Evolutionary conservation across 2,888 invertebrate genomes (phyloP), one percentile per base, ranked within the genome.

Genomic region (Cepaea hortensis): DNA sequence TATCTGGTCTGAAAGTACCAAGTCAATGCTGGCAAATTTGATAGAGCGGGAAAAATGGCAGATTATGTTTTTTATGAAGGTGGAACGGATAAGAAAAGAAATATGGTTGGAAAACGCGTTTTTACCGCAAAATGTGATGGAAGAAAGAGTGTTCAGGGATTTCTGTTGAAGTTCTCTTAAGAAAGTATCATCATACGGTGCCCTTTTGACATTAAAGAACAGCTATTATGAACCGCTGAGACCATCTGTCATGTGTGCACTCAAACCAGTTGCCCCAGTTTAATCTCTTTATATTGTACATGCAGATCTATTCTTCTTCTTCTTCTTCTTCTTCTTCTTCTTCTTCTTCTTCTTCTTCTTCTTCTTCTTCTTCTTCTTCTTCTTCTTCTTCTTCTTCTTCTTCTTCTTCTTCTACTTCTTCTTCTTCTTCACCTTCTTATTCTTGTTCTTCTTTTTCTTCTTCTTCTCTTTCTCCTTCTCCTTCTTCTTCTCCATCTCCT

Each of bases 1-100:
- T 79, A 79, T 79, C 61, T 55, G 18, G n/a, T 13, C 23, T 79
- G 77, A 79, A 79, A 23, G 77, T 55, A 79, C 61, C 77, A 79
- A 61, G 77, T 75, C 23, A 23, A 61, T 15, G 11, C 55, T 79
- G 77, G 77, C 48, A 79, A 61, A 79, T 79, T 79, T 55, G 48
- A 48, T 75, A 75, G 13, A 15, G 46, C 7, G 75, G 48, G 7
- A 48, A 46, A 55, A 55, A 55, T 55, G 55, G 55, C 11, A 9
- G 55, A 55, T 55, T 55, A 55, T 55, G 55, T 55, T 55, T 55
- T 55, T 55, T 55, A 55, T 55, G 55, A 55, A 11, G 7, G 55
- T 9, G 11, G 55, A 9, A 55, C 55, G 11, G 55, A 55, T 55
- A 55, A 55, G 55, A 55, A 55, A 6, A 55, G 55, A 11, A 55